phyloP scores from a whole-genome alignment of 30 jellyfish, hydroid and myxozoan species.

The Catostylus mosaicus region DNA sequence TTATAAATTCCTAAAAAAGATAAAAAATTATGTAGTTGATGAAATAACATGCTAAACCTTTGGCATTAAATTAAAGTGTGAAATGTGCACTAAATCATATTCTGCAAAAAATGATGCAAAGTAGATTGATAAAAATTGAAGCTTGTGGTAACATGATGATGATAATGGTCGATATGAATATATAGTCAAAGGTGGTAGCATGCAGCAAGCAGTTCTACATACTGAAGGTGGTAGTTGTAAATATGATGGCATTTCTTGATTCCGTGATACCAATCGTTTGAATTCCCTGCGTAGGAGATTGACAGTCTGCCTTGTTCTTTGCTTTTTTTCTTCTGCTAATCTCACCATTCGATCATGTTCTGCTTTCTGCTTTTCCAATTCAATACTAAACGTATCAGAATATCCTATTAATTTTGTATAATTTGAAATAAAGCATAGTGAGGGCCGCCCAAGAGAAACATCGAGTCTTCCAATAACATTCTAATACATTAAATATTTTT shows the following conservation, averaged over 20 bases:
- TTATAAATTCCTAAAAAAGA: slow-evolving; percentile 79
- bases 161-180: neutral
- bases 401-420: neutral
- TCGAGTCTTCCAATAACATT: no score
- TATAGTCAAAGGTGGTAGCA: neutral
- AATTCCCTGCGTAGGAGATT: slow-evolving; percentile 73
- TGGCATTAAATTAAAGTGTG: no score
- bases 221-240: slow-evolving; percentile 79
- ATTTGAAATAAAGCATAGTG: no score
- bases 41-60: no score
- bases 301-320: slow-evolving; percentile 62
- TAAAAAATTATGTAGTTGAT: no score
- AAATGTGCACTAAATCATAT: no score
- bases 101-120: no score
- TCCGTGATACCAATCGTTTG: slow-evolving; percentile 53
- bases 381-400: slow-evolving; percentile 78
- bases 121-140: no score
- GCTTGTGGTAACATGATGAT: no score
- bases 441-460: no score
- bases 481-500: no score
- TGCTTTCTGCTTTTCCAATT: slow-evolving; percentile 94
- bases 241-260: slow-evolving; percentile 81
- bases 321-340: slow-evolving; percentile 92
- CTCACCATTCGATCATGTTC: slow-evolving; percentile 93
- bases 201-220: neutral